Conservation (phyloP, 53 echinoderm and acorn worm genomes). For the Henricia sp. region DNA sequence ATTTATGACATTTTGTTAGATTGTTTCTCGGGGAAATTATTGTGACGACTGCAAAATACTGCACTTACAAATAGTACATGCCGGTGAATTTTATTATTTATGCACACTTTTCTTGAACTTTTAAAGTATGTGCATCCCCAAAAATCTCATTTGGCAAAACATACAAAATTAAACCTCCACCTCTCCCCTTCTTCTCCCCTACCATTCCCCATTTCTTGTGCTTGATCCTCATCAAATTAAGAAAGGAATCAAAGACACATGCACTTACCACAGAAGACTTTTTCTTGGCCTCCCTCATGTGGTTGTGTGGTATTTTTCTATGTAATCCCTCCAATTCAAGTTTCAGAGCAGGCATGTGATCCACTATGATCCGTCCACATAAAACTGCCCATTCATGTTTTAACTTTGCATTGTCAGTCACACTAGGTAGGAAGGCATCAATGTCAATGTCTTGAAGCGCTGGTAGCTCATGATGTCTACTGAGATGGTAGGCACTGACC, state of each 20-base stretch:
- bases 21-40: no score
- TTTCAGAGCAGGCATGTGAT: slow-evolving; percentile 8
- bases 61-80: no score
- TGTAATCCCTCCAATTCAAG: not conserved
- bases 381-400: slow-evolving; percentile 20
- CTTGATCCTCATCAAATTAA: no score
- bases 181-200: not conserved
- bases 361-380: slow-evolving; percentile 27
- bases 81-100: no score
- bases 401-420: not conserved
- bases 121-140: no score
- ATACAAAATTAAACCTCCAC: no score
- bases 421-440: slow-evolving; percentile 4
- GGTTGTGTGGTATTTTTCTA: slow-evolving; percentile 1
- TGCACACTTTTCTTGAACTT: no score
- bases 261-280: no score
- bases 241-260: no score
- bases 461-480: not conserved
- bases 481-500: slow-evolving; percentile 2
- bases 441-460: not conserved
- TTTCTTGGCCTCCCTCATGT: slow-evolving; percentile 32
- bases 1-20: no score
- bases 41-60: no score
- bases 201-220: slow-evolving; percentile 50
- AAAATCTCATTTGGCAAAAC: no score